These are phyloP conservation scores for Etheostoma spectabile DNA, from an alignment of 2,113 vertebrate species.

Conservation along the genomic window DNA sequence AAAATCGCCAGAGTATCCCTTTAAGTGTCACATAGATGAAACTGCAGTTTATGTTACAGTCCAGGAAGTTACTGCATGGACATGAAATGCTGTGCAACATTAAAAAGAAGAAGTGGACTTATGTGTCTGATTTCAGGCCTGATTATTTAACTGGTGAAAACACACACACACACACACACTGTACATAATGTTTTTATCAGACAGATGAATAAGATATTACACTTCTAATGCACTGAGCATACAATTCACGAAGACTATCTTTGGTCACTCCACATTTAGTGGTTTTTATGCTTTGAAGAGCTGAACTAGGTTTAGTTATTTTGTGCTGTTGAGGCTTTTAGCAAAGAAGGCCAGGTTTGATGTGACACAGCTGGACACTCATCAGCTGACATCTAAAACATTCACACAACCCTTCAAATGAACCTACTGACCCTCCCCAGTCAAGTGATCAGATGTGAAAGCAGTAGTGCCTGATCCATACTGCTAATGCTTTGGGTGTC, in stretches of 20 bases:
- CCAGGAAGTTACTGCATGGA: background rate
- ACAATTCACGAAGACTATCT: background rate
- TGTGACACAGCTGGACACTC: background rate
- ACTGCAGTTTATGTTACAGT: background rate
- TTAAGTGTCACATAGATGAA: constrained; percentile 15
- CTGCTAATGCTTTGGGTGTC: background rate
- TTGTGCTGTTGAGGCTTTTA: background rate
- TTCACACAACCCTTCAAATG: background rate
- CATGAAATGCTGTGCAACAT: constrained; percentile 39
- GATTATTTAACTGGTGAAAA: background rate
- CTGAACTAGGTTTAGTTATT: background rate
- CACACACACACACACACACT: background rate
- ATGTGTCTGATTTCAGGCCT: constrained; percentile 2
- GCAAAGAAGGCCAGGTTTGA: background rate
- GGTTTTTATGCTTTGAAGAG: background rate
- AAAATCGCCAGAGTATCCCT: no score
- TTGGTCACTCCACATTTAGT: background rate
- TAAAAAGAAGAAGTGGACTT: constrained; percentile 41
- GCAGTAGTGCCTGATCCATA: background rate
- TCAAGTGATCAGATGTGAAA: background rate
- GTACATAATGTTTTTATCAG: background rate
- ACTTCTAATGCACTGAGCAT: background rate
- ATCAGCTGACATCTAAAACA: background rate
- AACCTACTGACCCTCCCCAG: background rate
- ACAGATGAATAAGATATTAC: background rate